Evolutionary conservation across 37 sponge, comb jelly and placozoan species (phyloP).

Genomic region (Diacarnus erythraeanus): DNA sequence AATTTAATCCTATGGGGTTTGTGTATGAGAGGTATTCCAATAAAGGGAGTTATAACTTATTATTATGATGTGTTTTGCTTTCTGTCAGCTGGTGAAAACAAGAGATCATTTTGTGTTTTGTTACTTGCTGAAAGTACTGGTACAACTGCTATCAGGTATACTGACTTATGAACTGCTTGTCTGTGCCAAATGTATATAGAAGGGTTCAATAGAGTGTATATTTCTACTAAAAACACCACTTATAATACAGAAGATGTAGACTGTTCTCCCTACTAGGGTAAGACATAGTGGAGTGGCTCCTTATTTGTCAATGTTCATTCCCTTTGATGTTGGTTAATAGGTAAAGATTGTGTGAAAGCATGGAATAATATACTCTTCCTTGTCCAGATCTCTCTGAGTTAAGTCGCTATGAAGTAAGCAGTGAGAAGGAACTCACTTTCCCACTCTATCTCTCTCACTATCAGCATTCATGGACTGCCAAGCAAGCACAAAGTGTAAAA

Average conservation of each 20-base stretch:
- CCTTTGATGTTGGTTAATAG: constrained; percentile 5
- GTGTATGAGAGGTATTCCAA: too few relatives aligned
- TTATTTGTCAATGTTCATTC: neutral
- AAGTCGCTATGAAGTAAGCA: neutral
- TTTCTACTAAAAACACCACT: too few relatives aligned
- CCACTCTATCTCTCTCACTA: constrained; percentile 31
- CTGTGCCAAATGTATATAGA: too few relatives aligned
- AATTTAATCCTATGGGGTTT: neutral
- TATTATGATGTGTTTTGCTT: neutral
- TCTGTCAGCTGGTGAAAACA: constrained; percentile 1
- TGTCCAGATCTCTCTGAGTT: constrained; percentile 2
- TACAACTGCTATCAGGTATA: neutral
- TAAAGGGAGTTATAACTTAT: neutral
- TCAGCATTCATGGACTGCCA: constrained; percentile 7
- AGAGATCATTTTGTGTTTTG: constrained; percentile 5
- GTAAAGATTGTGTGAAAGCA: neutral
- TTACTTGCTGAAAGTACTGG: constrained; percentile 1
- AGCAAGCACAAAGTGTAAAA: neutral
- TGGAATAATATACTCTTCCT: neutral
- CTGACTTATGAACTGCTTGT: too few relatives aligned
- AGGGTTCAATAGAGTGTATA: too few relatives aligned
- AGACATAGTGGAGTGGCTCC: too few relatives aligned
- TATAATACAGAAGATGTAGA: too few relatives aligned
- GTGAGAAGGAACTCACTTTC: neutral
- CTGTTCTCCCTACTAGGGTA: neutral